phyloP scores from a whole-genome alignment of 2,113 vertebrate genomes.

The Salvator merianae region DNA sequence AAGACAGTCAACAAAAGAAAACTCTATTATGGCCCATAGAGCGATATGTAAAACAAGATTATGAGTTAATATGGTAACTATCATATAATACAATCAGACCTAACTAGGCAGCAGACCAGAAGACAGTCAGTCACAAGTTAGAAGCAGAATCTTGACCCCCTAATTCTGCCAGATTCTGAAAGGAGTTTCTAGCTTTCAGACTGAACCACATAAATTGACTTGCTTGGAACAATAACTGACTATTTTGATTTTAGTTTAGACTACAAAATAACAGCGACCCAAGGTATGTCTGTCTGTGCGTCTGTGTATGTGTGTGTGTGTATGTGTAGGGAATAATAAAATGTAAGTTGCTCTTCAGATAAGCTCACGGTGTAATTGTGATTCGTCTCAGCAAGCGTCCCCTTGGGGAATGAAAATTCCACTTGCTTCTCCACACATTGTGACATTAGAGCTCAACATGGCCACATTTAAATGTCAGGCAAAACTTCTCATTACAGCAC shows the following conservation, averaged over 20 bases:
- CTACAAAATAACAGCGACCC: not conserved
- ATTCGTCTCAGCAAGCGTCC: not conserved
- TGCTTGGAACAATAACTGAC: not conserved
- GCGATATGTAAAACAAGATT: too few relatives aligned
- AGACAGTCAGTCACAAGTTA: too few relatives aligned
- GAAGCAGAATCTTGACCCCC: not conserved
- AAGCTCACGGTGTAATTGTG: slow-evolving; percentile 53
- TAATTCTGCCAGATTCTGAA: not conserved
- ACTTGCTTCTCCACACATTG: not conserved
- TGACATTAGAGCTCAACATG: slow-evolving; percentile 57
- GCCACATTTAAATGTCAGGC: slow-evolving; percentile 67
- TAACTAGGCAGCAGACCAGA: too few relatives aligned
- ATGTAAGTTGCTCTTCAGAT: slow-evolving; percentile 27
- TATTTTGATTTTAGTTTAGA: not conserved
- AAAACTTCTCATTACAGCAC: slow-evolving; percentile 65
- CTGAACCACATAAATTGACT: not conserved
- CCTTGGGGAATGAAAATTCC: slow-evolving; percentile 14
- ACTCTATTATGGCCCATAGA: too few relatives aligned
- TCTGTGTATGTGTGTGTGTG: not conserved
- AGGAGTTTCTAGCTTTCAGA: not conserved
- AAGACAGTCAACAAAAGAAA: too few relatives aligned
- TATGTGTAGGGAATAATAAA: not conserved
- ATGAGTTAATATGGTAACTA: too few relatives aligned
- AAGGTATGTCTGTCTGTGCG: too few relatives aligned
- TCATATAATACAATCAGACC: too few relatives aligned